These are phyloP conservation scores for Poeciliopsis turrubarensis DNA, from an alignment of 2,113 vertebrate species.

Conservation along the genomic window DNA sequence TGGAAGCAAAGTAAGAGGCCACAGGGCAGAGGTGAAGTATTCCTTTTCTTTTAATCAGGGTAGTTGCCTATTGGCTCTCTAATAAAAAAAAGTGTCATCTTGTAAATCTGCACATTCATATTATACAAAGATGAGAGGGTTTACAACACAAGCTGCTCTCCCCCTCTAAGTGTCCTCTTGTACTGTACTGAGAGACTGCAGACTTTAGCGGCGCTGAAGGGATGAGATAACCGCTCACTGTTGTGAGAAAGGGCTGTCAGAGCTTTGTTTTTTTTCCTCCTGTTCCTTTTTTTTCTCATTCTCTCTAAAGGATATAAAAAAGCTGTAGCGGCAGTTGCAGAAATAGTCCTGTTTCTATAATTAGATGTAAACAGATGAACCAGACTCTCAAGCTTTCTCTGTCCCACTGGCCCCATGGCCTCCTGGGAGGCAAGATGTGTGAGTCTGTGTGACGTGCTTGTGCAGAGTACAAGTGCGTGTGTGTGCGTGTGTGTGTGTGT, in stretches of 20 bases:
- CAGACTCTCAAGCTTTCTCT: slow-evolving; percentile 67
- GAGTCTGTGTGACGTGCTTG: slow-evolving; percentile 27
- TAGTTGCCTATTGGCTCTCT: slow-evolving; percentile 26
- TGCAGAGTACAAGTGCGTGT: slow-evolving; percentile 10
- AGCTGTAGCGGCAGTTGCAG: slow-evolving; percentile 62
- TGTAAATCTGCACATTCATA: slow-evolving; percentile 72
- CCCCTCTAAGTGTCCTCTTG: slow-evolving; percentile 42
- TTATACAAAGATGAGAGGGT: slow-evolving; percentile 61
- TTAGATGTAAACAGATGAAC: slow-evolving; percentile 78
- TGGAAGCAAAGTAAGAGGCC: slow-evolving; percentile 4
- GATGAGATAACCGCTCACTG: slow-evolving; percentile 71
- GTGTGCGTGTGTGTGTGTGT: slow-evolving; percentile 29
- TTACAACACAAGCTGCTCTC: slow-evolving; percentile 52
- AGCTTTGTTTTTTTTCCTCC: slow-evolving; percentile 53
- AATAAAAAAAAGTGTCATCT: slow-evolving; percentile 41
- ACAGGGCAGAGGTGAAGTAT: slow-evolving; percentile 23
- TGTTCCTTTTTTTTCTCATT: slow-evolving; percentile 11
- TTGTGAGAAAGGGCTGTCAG: slow-evolving; percentile 71
- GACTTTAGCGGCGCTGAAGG: slow-evolving; percentile 66
- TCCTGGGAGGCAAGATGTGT: slow-evolving; percentile 67
- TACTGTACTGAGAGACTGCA: slow-evolving; percentile 61
- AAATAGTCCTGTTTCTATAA: slow-evolving; percentile 78
- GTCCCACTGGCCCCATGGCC: slow-evolving; percentile 72
- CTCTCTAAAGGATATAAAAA: slow-evolving; percentile 62
- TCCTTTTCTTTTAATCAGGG: slow-evolving; percentile 33